These are phyloP conservation scores for Tryphoninae sp. DNA, from an alignment of 2,888 invertebrate species.

Conservation along the genomic window DNA sequence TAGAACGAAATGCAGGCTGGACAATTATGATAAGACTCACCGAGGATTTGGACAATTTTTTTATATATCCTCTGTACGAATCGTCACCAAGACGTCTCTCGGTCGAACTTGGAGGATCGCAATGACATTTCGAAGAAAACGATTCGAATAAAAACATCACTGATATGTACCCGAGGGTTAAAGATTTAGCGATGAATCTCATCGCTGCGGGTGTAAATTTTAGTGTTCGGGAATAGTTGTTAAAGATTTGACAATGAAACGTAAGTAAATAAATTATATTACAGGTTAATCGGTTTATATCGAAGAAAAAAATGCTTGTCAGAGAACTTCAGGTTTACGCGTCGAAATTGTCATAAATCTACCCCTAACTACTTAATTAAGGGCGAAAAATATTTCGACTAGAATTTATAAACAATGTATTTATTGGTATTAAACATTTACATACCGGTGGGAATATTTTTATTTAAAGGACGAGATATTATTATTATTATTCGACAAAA, in stretches of 20 bases:
- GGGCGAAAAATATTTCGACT: no score
- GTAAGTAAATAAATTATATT: not conserved
- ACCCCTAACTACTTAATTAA: no score
- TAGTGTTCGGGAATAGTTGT: not conserved
- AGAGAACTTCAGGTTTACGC: conserved; percentile 32
- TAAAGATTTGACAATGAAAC: not conserved
- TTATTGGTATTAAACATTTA: no score
- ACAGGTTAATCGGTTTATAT: conserved; percentile 18
- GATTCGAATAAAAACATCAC: conserved; percentile 18
- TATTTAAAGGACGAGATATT: not conserved
- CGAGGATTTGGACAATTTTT: not conserved
- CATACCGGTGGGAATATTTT: no score
- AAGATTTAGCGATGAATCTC: conserved; percentile 22
- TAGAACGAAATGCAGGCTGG: not conserved
- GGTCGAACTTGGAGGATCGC: conserved; percentile 7
- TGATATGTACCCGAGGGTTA: conserved; percentile 22
- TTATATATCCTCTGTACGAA: conserved; percentile 7
- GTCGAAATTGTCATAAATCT: not conserved
- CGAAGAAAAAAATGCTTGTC: not conserved
- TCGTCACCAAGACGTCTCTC: not conserved
- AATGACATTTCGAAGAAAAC: conserved; percentile 30
- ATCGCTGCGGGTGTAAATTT: conserved; percentile 19
- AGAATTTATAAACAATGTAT: no score
- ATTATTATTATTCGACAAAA: no score
- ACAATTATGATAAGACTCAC: conserved; percentile 26